These are phyloP conservation scores for Zonitis immaculata DNA, from an alignment of 2,888 invertebrate genomes.

Conservation along the genomic window DNA sequence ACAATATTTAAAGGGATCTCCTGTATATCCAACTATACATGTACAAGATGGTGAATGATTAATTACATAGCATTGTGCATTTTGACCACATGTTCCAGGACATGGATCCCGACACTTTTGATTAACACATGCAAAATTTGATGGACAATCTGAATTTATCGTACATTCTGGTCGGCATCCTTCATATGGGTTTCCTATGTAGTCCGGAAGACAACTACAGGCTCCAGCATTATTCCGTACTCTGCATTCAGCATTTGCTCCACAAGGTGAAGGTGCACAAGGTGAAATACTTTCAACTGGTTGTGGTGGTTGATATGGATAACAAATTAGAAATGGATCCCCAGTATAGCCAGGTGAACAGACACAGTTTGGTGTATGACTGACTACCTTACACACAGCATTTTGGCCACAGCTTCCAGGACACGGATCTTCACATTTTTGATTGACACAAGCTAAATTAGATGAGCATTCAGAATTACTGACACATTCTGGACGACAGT, in stretches of 20 bases:
- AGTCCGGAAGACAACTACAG: slow-evolving; percentile 74
- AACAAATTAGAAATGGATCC: slow-evolving; percentile 48
- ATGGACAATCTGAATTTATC: slow-evolving; percentile 77
- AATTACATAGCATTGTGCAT: slow-evolving; percentile 77
- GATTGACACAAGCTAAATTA: slow-evolving; percentile 78
- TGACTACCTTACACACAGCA: slow-evolving; percentile 67
- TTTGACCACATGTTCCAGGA: slow-evolving; percentile 76
- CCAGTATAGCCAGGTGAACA: slow-evolving; percentile 65
- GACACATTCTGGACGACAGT: slow-evolving; percentile 79
- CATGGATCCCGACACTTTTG: slow-evolving; percentile 85
- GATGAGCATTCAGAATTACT: slow-evolving; percentile 81
- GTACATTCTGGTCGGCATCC: slow-evolving; percentile 85
- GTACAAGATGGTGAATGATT: slow-evolving; percentile 85
- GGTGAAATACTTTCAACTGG: slow-evolving; percentile 52
- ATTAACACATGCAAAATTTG: slow-evolving; percentile 74
- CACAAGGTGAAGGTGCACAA: slow-evolving; percentile 84
- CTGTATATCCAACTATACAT: slow-evolving; percentile 67
- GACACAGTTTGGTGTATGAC: slow-evolving; percentile 68
- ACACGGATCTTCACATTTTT: slow-evolving; percentile 84
- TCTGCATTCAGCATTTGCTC: slow-evolving; percentile 74
- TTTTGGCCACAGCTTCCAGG: slow-evolving; percentile 74
- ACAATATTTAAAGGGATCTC: slow-evolving; percentile 65
- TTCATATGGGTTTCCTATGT: slow-evolving; percentile 81
- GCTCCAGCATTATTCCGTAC: slow-evolving; percentile 74
- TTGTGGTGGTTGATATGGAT: slow-evolving; percentile 35